Evolutionary conservation across 2,888 invertebrate species (phyloP), one percentile per base, ranked within the genome.

Genomic region (Odontothrips loti): DNA sequence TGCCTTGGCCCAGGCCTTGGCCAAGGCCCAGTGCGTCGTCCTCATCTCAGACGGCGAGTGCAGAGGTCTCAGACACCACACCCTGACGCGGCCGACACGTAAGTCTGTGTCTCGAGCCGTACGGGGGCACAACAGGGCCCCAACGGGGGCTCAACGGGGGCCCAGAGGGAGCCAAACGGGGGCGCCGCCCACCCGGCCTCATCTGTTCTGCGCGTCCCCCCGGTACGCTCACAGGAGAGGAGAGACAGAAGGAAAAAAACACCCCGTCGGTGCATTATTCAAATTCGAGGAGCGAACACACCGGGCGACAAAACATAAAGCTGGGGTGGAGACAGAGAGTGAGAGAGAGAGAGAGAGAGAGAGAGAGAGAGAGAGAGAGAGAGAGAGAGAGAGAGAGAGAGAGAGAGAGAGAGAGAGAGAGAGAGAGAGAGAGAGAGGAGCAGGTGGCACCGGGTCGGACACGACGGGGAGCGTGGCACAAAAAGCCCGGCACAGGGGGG

Each of bases 391-490:
- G 15, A 63, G 63, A 63, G 63, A 63, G 63, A 63, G 63, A 63
- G 63, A 63, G 63, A 63, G 63, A 63, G 63, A 63, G 63, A 63
- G 63, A 63, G 63, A 63, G 63, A 63, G 63, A 63, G 63, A 63
- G 63, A 63, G 9, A n/a, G 63, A 6, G 63, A 63, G 63, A 63
- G 12, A n/a, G 9, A 63, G 63, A 23, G 15, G n/a, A 68, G 63
- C 1, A 9, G 20, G 63, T 63, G 20, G 9, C 15, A 51, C 51
- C 17, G 51, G 4, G 12, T 12, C 51, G 17, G 51, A 51, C 51
- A 15, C 51, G 17, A n/a, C 6, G 68, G 68, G 9, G 23, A 0
- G 68, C 63, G 63, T n/a, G 3, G 20, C 63, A n/a, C 68, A 12
- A 12, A 58, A 58, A 17, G 34, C 34, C 2, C 6, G 34, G 34